Evolutionary conservation across 1,140 invertebrate genomes (phyloP).

Genomic region (Drosophila ercepeae): DNA sequence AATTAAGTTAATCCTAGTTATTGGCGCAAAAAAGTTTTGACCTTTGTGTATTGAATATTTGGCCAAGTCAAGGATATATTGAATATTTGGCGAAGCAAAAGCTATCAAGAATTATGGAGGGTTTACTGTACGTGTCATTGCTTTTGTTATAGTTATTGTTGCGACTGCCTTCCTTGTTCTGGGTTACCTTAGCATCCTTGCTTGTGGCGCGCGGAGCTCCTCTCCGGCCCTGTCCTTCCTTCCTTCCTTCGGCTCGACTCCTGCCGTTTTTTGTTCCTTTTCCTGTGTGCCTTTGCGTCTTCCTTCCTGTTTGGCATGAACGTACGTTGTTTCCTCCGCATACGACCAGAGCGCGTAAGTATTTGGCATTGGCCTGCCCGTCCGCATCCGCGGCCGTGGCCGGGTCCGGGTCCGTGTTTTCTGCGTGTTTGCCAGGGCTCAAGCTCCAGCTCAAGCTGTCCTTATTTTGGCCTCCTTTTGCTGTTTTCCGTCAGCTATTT

Average conservation of each 20-base stretch:
- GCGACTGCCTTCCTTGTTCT: conserved; percentile 55
- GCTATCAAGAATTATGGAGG: neutral
- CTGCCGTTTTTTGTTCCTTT: conserved; percentile 60
- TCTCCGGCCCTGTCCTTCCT: neutral
- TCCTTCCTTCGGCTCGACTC: neutral
- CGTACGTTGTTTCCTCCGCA: conserved; percentile 71
- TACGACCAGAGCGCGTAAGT: conserved; percentile 2
- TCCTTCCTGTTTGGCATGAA: conserved; percentile 75
- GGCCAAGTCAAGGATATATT: neutral
- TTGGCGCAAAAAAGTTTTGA: neutral
- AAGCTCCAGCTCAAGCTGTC: conserved; percentile 10
- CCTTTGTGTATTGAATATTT: neutral
- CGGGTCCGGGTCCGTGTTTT: conserved; percentile 35
- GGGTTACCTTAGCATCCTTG: conserved; percentile 67
- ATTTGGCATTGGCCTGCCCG: conserved; percentile 52
- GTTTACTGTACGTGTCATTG: conserved; percentile 6
- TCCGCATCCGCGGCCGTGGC: conserved; percentile 1
- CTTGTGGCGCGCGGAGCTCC: conserved; percentile 41
- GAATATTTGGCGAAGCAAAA: neutral
- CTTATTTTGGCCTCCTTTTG: conserved; percentile 9
- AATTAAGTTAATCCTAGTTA: too few relatives aligned
- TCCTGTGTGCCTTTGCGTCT: conserved; percentile 52
- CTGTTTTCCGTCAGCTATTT: conserved; percentile 11
- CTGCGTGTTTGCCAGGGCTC: conserved; percentile 49
- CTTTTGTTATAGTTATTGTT: conserved; percentile 70